These are phyloP conservation scores for Muraenolepis orangiensis DNA, from an alignment of 2,797 vertebrate species.

Conservation along the genomic window DNA sequence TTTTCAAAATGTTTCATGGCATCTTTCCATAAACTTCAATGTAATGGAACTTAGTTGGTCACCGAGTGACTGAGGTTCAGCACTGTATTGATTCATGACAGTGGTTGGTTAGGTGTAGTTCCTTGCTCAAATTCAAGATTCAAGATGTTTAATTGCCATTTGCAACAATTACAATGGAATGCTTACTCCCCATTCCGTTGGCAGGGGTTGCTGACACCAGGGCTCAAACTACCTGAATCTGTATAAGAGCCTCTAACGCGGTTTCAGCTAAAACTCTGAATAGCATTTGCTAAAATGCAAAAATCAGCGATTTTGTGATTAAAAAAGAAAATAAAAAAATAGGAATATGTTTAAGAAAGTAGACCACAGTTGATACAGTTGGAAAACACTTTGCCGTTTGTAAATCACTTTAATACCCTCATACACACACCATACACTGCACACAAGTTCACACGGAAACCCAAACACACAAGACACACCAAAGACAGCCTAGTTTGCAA, in stretches of 20 bases:
- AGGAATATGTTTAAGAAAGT: constrained; percentile 1
- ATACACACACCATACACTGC: not conserved
- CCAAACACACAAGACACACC: not conserved
- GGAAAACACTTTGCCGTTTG: not conserved
- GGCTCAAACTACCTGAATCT: not conserved
- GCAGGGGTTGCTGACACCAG: not conserved
- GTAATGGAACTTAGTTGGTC: not conserved
- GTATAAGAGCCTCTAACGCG: not conserved
- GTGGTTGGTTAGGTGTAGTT: not conserved
- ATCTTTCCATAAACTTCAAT: not conserved
- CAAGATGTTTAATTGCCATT: too few relatives aligned
- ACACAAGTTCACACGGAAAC: not conserved
- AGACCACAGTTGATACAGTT: not conserved
- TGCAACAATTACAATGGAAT: too few relatives aligned
- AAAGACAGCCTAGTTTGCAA: not conserved
- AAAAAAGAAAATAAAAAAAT: not conserved
- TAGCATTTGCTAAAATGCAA: too few relatives aligned
- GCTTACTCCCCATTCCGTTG: too few relatives aligned
- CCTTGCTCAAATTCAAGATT: too few relatives aligned
- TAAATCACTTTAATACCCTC: not conserved
- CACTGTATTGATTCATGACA: not conserved
- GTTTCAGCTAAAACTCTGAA: not conserved
- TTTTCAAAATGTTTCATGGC: not conserved
- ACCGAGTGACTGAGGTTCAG: not conserved
- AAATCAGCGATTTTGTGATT: not conserved